phyloP scores from a whole-genome alignment of 2,797 vertebrate species.

The Orestias chungarensis region DNA sequence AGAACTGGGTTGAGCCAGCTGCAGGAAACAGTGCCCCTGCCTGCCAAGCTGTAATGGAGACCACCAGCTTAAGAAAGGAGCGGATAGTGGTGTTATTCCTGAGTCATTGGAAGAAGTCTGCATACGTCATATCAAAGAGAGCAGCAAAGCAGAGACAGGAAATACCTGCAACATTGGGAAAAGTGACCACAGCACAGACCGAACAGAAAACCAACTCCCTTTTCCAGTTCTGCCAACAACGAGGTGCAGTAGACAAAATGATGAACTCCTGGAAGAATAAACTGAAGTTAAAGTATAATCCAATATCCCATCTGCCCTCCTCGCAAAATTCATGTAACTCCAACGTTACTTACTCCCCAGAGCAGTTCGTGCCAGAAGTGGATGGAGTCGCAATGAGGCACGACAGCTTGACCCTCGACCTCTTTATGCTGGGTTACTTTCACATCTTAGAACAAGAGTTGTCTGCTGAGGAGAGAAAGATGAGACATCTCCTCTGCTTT shows the following conservation, averaged over 20 bases:
- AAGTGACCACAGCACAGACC: slow-evolving; percentile 11
- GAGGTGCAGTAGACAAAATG: slow-evolving; percentile 81
- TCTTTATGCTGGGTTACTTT: slow-evolving; percentile 98
- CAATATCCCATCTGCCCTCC: slow-evolving; percentile 19
- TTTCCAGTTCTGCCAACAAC: slow-evolving; percentile 83
- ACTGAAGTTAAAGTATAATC: slow-evolving; percentile 52
- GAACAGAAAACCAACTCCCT: slow-evolving; percentile 63
- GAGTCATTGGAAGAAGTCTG: slow-evolving; percentile 93
- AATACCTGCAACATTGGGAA: slow-evolving; percentile 6
- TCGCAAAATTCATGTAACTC: slow-evolving; percentile 43
- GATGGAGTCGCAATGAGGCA: slow-evolving; percentile 80
- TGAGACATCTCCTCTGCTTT: slow-evolving; percentile 95
- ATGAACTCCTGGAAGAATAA: slow-evolving; percentile 84
- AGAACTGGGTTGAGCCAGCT: not conserved
- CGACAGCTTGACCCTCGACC: slow-evolving; percentile 87
- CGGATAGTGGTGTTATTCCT: slow-evolving; percentile 92
- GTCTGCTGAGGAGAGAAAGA: slow-evolving; percentile 86
- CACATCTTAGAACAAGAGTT: slow-evolving; percentile 93
- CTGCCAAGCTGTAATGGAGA: slow-evolving; percentile 67
- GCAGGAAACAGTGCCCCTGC: slow-evolving; percentile 47
- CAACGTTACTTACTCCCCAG: slow-evolving; percentile 81
- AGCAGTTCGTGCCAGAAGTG: slow-evolving; percentile 87
- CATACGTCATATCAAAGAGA: slow-evolving; percentile 80
- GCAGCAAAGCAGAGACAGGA: slow-evolving; percentile 68
- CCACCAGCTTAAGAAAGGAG: slow-evolving; percentile 87